Percentiles rank a stretch among this genome's conserved stretches.
Conservation (phyloP, 1,140 invertebrate genomes). For the Watersipora subatra region DNA sequence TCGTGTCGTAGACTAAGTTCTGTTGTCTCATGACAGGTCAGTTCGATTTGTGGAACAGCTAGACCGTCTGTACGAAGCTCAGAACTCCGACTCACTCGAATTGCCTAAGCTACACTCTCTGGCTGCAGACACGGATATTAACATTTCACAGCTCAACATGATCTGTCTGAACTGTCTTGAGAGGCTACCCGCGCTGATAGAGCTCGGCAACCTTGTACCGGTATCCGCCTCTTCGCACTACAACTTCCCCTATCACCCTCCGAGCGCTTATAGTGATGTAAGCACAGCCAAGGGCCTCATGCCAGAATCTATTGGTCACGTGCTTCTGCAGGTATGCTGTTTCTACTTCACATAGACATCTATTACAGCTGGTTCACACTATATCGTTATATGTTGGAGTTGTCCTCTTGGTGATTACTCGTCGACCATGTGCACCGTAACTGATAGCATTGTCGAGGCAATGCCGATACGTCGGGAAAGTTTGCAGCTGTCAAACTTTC, state of each 20-base stretch:
- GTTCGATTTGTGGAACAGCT: conserved; percentile 22
- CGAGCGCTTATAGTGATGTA: conserved; percentile 23
- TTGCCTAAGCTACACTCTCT: conserved; percentile 16
- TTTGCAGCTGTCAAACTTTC: too few species aligned
- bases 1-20: too few species aligned
- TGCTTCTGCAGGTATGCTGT: conserved; percentile 27
- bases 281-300: conserved; percentile 20
- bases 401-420: too few species aligned
- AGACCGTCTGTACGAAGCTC: conserved; percentile 30
- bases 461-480: too few species aligned
- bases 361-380: too few species aligned
- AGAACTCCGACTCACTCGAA: conserved; percentile 20
- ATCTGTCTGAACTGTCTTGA: conserved; percentile 30
- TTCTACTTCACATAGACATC: too few species aligned
- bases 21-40: too few species aligned
- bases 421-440: too few species aligned
- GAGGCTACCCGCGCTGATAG: conserved; percentile 28
- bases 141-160: conserved; percentile 23
- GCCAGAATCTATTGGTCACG: conserved; percentile 33
- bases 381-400: too few species aligned
- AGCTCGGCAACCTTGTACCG: conserved; percentile 22
- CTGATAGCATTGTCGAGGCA: too few species aligned
- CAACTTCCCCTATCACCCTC: conserved; percentile 32
- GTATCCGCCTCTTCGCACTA: conserved; percentile 14
- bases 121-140: conserved; percentile 6